Evolutionary conservation across 2,797 vertebrate genomes (phyloP).

Genomic region (Aythya fuligula): DNA sequence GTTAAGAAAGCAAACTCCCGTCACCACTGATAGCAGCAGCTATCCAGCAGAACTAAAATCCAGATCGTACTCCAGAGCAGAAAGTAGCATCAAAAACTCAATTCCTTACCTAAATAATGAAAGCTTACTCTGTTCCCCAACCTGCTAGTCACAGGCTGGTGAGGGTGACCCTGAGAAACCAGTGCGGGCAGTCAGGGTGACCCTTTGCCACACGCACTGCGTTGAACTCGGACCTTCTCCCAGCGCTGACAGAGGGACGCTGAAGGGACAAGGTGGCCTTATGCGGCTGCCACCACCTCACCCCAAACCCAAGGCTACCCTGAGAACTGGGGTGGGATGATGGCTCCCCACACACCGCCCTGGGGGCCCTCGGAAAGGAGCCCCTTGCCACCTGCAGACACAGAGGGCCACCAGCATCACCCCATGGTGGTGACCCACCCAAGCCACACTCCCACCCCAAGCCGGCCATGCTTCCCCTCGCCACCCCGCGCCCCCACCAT

Average conservation of each 20-base stretch:
- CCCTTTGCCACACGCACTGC: background rate
- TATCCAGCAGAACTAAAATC: background rate
- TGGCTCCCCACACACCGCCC: rapidly evolving
- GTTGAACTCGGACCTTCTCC: background rate
- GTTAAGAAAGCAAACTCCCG: background rate
- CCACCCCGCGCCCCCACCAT: background rate
- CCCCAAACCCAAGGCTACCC: background rate
- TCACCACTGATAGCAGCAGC: background rate
- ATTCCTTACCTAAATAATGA: background rate
- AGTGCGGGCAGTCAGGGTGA: background rate
- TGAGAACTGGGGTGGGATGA: no score
- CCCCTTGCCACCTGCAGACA: background rate
- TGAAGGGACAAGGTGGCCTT: background rate
- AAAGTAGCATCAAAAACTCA: background rate
- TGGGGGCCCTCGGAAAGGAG: rapidly evolving
- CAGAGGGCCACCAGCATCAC: no score
- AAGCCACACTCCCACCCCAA: no score
- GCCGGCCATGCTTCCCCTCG: no score
- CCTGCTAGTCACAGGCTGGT: background rate
- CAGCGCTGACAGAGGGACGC: rapidly evolving
- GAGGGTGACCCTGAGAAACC: conserved; percentile 46
- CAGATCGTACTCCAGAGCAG: background rate
- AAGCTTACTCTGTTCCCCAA: background rate
- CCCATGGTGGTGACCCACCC: no score
- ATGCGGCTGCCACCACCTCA: background rate